Evolutionary conservation across 2,113 vertebrate species (phyloP).

Genomic region (Cottus gobio): DNA sequence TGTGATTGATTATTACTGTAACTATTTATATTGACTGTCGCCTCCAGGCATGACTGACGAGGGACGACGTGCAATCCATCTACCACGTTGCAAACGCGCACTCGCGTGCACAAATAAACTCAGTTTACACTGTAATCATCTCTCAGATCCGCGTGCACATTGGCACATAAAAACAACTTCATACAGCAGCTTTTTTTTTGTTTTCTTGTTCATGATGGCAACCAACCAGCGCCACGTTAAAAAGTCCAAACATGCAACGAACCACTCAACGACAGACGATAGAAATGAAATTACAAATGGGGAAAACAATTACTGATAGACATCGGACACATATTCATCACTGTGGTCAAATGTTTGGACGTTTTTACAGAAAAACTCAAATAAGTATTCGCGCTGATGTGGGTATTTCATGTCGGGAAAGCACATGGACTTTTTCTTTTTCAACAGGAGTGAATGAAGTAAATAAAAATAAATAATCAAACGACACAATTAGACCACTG

Average conservation of each 20-base stretch:
- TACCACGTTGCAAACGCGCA: not conserved
- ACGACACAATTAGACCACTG: constrained; percentile 3
- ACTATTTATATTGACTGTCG: not conserved
- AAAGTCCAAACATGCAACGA: constrained; percentile 17
- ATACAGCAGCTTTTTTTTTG: too few species aligned
- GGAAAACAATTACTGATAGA: constrained; percentile 47
- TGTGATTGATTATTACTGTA: constrained; percentile 1
- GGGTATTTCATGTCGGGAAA: constrained; percentile 25
- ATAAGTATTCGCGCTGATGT: constrained; percentile 32
- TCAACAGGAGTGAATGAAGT: constrained; percentile 34
- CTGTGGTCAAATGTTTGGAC: constrained; percentile 57
- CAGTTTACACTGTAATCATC: not conserved
- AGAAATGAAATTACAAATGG: constrained; percentile 44
- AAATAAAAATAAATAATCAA: too few species aligned
- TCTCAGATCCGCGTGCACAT: not conserved
- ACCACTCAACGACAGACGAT: constrained; percentile 57
- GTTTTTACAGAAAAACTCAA: constrained; percentile 32
- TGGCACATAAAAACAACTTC: not conserved
- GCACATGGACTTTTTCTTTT: not conserved
- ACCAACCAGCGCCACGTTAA: not conserved
- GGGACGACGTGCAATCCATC: not conserved
- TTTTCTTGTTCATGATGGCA: not conserved
- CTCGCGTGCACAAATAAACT: not conserved
- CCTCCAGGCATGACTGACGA: constrained; percentile 38
- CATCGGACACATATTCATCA: constrained; percentile 45